phyloP scores from a whole-genome alignment of 2,888 invertebrate species.

The Archips xylosteana region DNA sequence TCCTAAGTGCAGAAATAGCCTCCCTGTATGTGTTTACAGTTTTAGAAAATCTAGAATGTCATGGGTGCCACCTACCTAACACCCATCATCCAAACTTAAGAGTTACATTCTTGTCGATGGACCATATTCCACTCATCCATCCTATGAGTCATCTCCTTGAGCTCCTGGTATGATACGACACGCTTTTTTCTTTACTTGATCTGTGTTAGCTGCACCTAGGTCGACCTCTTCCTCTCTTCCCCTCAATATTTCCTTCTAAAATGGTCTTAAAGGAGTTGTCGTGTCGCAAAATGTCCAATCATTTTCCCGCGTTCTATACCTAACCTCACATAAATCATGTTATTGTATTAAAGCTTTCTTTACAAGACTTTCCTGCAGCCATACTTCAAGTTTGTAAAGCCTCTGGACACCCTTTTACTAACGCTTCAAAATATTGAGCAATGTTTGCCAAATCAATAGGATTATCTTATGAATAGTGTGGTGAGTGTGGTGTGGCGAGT shows the following conservation, averaged over 20 bases:
- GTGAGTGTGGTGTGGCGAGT: neutral
- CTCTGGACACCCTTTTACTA: neutral
- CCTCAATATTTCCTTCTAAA: too few relatives aligned
- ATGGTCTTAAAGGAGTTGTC: too few relatives aligned
- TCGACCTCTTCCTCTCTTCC: too few relatives aligned
- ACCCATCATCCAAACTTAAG: too few relatives aligned
- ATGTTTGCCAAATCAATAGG: constrained; percentile 26
- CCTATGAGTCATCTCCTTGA: too few relatives aligned
- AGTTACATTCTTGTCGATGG: too few relatives aligned
- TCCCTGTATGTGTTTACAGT: neutral
- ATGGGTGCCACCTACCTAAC: neutral
- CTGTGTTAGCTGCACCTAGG: too few relatives aligned
- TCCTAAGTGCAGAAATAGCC: neutral
- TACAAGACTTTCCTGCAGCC: neutral
- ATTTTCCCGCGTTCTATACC: too few relatives aligned
- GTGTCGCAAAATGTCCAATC: too few relatives aligned
- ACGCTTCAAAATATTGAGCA: constrained; percentile 34
- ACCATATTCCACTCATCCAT: too few relatives aligned
- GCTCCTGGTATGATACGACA: too few relatives aligned
- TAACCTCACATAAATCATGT: neutral
- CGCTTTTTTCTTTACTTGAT: too few relatives aligned
- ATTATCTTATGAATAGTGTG: constrained; percentile 26
- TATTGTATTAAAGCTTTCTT: neutral
- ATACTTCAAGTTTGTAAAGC: neutral
- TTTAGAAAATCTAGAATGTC: neutral